Conservation (phyloP, 1,140 invertebrate species). For the Lethrus apterus region DNA sequence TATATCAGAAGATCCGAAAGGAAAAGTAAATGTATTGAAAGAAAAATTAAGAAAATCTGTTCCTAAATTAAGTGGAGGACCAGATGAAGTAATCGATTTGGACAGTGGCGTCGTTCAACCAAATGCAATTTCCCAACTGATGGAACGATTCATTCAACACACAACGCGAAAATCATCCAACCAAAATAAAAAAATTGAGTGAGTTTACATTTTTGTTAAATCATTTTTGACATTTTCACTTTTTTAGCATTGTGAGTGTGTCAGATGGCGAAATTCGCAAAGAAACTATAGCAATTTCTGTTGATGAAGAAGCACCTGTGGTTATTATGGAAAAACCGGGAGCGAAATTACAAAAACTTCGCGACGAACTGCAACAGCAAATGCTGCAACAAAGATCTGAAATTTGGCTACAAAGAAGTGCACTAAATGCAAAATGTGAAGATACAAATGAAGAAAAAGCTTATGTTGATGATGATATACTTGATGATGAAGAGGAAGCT, state of each 20-base stretch:
- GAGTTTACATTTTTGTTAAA: slow-evolving; percentile 23
- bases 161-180: slow-evolving; percentile 44
- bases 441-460: slow-evolving; percentile 23
- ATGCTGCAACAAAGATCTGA: slow-evolving; percentile 54
- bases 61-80: slow-evolving; percentile 49
- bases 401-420: slow-evolving; percentile 54
- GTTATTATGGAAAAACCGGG: slow-evolving; percentile 50
- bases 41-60: slow-evolving; percentile 34
- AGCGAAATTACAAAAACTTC: slow-evolving; percentile 50
- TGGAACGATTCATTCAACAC: slow-evolving; percentile 57
- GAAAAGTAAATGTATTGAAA: slow-evolving; percentile 26
- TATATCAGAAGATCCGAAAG: slow-evolving; percentile 8
- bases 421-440: slow-evolving; percentile 29
- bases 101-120: slow-evolving; percentile 39
- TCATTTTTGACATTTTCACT: background rate
- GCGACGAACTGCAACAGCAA: slow-evolving; percentile 53
- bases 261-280: slow-evolving; percentile 40
- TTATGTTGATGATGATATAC: slow-evolving; percentile 32
- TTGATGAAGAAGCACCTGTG: slow-evolving; percentile 33
- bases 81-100: slow-evolving; percentile 55
- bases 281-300: slow-evolving; percentile 40
- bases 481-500: slow-evolving; percentile 41
- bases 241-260: slow-evolving; percentile 34
- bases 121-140: slow-evolving; percentile 49
- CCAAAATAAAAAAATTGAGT: slow-evolving; percentile 34